Conservation (phyloP, 1,140 invertebrate genomes). For the Bradysia coprophila region DNA sequence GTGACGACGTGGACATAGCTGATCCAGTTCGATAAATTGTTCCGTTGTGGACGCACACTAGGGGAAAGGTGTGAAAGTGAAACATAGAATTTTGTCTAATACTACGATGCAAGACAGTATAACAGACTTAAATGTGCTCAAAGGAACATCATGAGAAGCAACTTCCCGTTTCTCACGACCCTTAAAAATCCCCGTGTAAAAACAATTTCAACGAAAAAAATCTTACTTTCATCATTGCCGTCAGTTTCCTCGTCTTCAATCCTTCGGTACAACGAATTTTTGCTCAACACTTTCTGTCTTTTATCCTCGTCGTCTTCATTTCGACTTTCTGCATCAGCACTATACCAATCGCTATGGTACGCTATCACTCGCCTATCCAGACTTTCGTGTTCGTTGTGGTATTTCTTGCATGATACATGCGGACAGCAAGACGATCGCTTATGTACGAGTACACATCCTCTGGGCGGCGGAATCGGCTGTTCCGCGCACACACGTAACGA, state of each 20-base stretch:
- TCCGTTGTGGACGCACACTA: conserved; percentile 21
- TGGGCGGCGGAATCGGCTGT: conserved; percentile 49
- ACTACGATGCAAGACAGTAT: background rate
- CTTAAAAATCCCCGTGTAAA: too few relatives aligned
- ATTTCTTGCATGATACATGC: conserved; percentile 46
- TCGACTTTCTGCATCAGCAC: background rate
- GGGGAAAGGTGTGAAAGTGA: background rate
- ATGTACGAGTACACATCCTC: conserved; percentile 47
- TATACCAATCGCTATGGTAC: background rate
- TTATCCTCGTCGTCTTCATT: background rate
- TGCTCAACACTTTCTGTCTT: background rate
- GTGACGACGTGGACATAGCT: conserved; percentile 54
- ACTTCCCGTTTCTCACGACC: too few relatives aligned
- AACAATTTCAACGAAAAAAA: background rate
- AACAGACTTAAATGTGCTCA: too few relatives aligned
- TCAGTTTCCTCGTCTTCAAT: background rate
- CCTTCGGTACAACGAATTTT: background rate
- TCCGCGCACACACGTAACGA: conserved; percentile 53
- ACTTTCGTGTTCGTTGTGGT: conserved; percentile 11
- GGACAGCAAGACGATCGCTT: conserved; percentile 50
- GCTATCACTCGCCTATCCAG: background rate
- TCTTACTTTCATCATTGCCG: background rate
- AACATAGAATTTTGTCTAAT: background rate
- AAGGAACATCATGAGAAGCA: background rate
- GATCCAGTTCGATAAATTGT: conserved; percentile 38